phyloP scores from a whole-genome alignment of 2,888 invertebrate genomes.

The Dicyrtomina minuta region DNA sequence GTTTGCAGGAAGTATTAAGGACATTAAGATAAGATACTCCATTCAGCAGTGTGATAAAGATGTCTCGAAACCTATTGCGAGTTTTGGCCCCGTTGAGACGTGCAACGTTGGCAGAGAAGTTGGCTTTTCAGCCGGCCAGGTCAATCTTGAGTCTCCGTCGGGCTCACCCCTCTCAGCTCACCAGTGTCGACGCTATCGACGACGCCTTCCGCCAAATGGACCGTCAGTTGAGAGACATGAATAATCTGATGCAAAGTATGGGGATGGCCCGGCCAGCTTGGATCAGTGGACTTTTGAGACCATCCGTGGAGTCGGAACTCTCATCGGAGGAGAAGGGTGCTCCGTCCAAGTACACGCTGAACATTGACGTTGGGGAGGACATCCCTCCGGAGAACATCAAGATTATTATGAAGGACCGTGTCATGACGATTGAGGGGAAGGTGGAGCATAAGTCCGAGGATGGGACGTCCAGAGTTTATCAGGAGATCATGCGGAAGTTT shows the following conservation, averaged over 20 bases:
- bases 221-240: conserved; percentile 6
- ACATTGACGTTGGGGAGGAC: conserved; percentile 45
- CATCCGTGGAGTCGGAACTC: conserved; percentile 13
- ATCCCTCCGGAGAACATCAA: conserved; percentile 53
- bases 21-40: too few relatives aligned
- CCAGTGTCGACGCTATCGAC: conserved; percentile 7
- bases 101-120: background rate
- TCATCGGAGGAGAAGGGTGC: conserved; percentile 12
- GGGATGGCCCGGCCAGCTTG: background rate
- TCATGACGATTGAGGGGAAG: conserved; percentile 47
- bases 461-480: conserved; percentile 45
- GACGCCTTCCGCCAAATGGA: conserved; percentile 11
- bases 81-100: background rate
- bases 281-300: background rate
- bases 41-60: too few relatives aligned
- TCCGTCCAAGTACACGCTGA: conserved; percentile 40
- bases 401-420: conserved; percentile 45
- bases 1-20: too few relatives aligned
- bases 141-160: too few relatives aligned
- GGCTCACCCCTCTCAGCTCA: too few relatives aligned
- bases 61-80: background rate
- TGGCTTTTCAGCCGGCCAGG: too few relatives aligned
- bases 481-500: conserved; percentile 46
- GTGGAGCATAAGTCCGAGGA: conserved; percentile 47
- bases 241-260: too few relatives aligned